phyloP scores from a whole-genome alignment of 2,888 invertebrate species.

The Ennomos erosarius region DNA sequence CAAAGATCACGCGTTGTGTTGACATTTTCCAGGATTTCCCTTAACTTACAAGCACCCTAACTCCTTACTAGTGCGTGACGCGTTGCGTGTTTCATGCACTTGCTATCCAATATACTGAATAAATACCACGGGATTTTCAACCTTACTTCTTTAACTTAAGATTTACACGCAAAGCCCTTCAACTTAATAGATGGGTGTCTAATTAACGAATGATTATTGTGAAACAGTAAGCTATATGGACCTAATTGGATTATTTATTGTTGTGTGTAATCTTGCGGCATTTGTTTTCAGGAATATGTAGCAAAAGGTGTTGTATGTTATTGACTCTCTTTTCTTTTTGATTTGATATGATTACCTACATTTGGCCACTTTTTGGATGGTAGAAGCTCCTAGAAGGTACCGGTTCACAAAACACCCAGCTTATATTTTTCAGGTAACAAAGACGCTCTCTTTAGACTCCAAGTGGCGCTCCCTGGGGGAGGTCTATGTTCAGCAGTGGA shows the following conservation, averaged over 20 bases:
- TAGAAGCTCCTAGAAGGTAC: too few relatives aligned
- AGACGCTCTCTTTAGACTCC: too few relatives aligned
- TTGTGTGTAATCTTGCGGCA: slow-evolving; percentile 15
- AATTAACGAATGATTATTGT: slow-evolving; percentile 43
- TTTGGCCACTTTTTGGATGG: too few relatives aligned
- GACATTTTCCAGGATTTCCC: too few relatives aligned
- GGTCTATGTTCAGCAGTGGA: too few relatives aligned
- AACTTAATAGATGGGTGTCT: slow-evolving; percentile 17
- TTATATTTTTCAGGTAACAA: too few relatives aligned
- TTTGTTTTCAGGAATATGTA: neutral
- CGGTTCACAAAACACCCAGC: too few relatives aligned
- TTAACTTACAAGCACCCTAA: slow-evolving; percentile 45
- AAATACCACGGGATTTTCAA: slow-evolving; percentile 29
- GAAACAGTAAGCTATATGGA: slow-evolving; percentile 34
- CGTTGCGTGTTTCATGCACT: slow-evolving; percentile 53
- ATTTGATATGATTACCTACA: too few relatives aligned
- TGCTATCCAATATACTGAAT: slow-evolving; percentile 17
- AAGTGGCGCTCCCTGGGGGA: too few relatives aligned
- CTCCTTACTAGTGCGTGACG: slow-evolving; percentile 67
- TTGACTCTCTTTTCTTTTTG: too few relatives aligned
- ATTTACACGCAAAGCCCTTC: slow-evolving; percentile 15
- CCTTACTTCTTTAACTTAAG: slow-evolving; percentile 33
- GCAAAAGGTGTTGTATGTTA: too few relatives aligned
- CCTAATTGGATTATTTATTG: slow-evolving; percentile 22
- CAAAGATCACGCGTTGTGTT: too few relatives aligned